A percentile compares a stretch with the other conserved stretches of the same genome.
Conservation (phyloP, 1,140 invertebrate species). For the Sycophila sp. region DNA sequence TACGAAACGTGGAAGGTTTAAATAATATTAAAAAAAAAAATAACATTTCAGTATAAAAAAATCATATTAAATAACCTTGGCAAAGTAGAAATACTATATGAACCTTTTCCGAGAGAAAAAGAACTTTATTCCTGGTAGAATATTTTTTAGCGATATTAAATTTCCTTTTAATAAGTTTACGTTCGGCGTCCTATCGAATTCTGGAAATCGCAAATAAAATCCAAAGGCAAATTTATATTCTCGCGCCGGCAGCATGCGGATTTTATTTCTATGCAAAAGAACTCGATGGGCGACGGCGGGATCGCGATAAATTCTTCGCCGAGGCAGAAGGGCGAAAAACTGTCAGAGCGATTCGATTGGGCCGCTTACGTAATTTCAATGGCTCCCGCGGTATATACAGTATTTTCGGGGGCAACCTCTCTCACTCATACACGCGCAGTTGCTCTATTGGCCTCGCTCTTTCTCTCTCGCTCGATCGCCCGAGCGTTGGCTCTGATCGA, state of each 20-base stretch:
- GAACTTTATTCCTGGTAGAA: too few species aligned
- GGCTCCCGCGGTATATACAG: too few species aligned
- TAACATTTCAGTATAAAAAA: too few species aligned
- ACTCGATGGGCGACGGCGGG: not conserved
- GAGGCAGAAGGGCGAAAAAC: not conserved
- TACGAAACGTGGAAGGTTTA: not conserved
- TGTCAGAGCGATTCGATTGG: constrained; percentile 7
- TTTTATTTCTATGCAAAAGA: constrained; percentile 22
- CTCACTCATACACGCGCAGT: not conserved
- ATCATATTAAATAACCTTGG: too few species aligned
- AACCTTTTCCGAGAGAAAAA: too few species aligned
- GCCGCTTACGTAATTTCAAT: constrained; percentile 31
- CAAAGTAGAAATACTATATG: too few species aligned
- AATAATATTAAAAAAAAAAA: not conserved
- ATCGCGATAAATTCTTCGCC: constrained; percentile 10
- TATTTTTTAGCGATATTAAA: too few species aligned
- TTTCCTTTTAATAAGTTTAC: not conserved
- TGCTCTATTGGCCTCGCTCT: too few species aligned
- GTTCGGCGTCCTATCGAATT: not conserved
- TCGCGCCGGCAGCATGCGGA: not conserved
- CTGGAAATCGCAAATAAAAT: not conserved
- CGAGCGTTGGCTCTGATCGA: constrained; percentile 3
- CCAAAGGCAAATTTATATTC: constrained; percentile 12
- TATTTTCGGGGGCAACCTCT: too few species aligned
- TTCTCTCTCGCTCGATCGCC: too few species aligned